Base-by-base conservation (phyloP, 2,797 vertebrate species). In the Catostomus latipinnis region DNA sequence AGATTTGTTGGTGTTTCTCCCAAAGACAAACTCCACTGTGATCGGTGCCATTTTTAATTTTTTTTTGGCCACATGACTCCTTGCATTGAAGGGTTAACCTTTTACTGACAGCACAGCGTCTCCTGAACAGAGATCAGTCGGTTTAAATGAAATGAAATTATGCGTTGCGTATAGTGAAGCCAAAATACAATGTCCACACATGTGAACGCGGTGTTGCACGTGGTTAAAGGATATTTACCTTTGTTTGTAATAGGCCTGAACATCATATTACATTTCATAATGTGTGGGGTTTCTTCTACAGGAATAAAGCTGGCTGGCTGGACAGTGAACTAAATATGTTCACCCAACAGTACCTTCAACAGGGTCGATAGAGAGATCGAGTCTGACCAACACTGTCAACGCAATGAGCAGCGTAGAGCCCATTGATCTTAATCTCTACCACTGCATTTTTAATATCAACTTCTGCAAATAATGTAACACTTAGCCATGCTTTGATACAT, bases 261-360 rank as follows among this genome's bases (percentile, higher is more conserved):
- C 4, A 8, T 60, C 57, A 60, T 73, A 22, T 13, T 4, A 0
- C 11, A 8, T 1, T 22, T 9, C 4, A 13, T 73, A 34, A 34
- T 34, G 34, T 34, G 34, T 78, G 46, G 45, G 8, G 1, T 50
- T 71, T 71, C 0, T 57, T 62, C 22, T 76, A 60, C 90, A 99
- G 98, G 93, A 99, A 99, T 90, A 99, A 99, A 89, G 97, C 97
- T 0, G 97, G 98, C 53, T 99, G 98, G 98, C 88, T 99, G 90
- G 97, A 99, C 94, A 99, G 98, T 5, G 98, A 99, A 73, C 95
- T 99, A 80, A 98, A 97, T 91, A 99, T 99, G 98, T 99, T 99
- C 93, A 97, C 96, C 1, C 97, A 98, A 88, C 97, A 99, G 90
- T 99, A 99, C 90, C 94, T 99, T 82, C 95, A 97, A 71, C 97